These are phyloP conservation scores for Ips typographus DNA, from an alignment of 1,140 invertebrate species.

Conservation along the genomic window DNA sequence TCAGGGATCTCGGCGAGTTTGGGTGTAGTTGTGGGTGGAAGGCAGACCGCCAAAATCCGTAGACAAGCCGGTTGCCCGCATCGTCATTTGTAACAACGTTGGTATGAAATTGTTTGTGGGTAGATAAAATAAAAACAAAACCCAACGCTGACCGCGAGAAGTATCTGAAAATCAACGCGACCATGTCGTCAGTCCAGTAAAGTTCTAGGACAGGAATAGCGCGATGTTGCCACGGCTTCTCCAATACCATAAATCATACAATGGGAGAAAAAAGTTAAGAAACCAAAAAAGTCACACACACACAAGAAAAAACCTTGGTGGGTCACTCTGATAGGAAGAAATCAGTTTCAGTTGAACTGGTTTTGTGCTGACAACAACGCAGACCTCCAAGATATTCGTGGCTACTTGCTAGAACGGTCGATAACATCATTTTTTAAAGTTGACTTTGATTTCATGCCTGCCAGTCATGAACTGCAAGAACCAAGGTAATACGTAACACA, in stretches of 20 bases:
- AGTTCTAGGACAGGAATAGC: constrained; percentile 39
- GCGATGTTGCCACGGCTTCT: constrained; percentile 2
- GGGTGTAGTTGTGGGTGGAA: background rate
- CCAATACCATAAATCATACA: constrained; percentile 3
- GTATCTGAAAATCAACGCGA: constrained; percentile 18
- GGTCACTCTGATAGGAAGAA: background rate
- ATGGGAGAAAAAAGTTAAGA: background rate
- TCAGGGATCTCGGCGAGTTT: background rate
- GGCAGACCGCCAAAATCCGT: constrained; percentile 3
- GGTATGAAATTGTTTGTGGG: constrained; percentile 3
- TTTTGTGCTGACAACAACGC: constrained; percentile 8
- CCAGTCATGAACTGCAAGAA: constrained; percentile 11
- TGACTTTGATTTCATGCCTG: constrained; percentile 13
- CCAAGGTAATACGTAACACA: constrained; percentile 10
- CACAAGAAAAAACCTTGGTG: too few relatives aligned
- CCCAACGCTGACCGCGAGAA: constrained; percentile 11
- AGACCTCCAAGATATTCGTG: constrained; percentile 38
- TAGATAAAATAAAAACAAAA: constrained; percentile 2
- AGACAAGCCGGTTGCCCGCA: constrained; percentile 12
- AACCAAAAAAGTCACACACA: too few relatives aligned
- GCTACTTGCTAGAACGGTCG: constrained; percentile 44
- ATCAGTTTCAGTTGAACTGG: background rate
- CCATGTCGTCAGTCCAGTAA: constrained; percentile 34
- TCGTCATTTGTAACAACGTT: constrained; percentile 2
- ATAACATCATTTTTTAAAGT: constrained; percentile 41